Conservation (phyloP, 2,113 vertebrate species). For the Pollimyrus isidori region DNA sequence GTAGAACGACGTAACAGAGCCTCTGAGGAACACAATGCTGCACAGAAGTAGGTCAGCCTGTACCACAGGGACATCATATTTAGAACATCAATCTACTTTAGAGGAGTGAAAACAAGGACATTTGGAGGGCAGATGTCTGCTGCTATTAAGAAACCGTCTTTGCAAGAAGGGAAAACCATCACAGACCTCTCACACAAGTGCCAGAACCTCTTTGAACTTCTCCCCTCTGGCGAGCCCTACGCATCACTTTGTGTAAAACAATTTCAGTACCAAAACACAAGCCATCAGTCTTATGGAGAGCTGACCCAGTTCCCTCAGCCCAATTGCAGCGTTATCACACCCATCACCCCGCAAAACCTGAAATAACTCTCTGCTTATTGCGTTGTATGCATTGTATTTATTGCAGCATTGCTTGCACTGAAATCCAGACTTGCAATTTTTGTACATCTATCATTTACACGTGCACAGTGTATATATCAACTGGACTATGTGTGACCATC, state of each 20-base stretch:
- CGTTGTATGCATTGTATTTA: not conserved
- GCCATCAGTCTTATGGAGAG: not conserved
- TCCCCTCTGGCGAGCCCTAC: not conserved
- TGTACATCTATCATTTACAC: not conserved
- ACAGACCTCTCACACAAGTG: not conserved
- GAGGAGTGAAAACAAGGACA: not conserved
- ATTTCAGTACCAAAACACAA: not conserved
- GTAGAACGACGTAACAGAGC: not conserved
- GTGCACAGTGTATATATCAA: not conserved
- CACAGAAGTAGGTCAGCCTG: not conserved
- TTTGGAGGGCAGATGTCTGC: not conserved
- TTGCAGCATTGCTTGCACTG: not conserved
- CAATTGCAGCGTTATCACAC: not conserved
- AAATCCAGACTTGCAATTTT: not conserved
- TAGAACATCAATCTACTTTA: not conserved
- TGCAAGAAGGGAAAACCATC: not conserved
- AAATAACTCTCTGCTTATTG: not conserved
- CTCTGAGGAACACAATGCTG: not conserved
- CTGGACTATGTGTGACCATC: not conserved
- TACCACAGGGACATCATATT: not conserved
- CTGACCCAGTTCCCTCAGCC: not conserved
- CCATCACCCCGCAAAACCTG: not conserved
- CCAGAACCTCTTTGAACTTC: not conserved
- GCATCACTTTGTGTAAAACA: not conserved
- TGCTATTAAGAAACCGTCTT: not conserved